Evolutionary conservation across 2,113 vertebrate species (phyloP), one percentile per base, ranked within the genome.

Genomic region (Opisthocomus hoazin): DNA sequence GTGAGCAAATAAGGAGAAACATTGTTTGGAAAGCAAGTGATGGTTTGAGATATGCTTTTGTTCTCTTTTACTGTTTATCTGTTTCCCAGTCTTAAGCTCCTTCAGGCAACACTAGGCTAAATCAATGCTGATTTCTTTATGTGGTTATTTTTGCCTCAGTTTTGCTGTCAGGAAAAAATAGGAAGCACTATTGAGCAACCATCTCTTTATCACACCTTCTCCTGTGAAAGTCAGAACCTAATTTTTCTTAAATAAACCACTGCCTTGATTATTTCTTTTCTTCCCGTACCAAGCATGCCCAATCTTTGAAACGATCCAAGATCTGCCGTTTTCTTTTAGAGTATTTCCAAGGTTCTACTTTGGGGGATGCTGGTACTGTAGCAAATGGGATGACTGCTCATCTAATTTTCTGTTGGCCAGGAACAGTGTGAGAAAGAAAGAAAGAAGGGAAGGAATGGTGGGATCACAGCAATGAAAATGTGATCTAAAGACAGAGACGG

Each of bases 71-170:
- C 37, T 78, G 51, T 89, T 94, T 84, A 84, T 70, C 69, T 91
- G 22, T 32, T 73, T 89, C 57, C 46, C 46, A 89, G 3, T 75
- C 79, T 69, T 64, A 70, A 82, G 39, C 12, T 93, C 32, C 58
- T 77, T 81, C 75, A 87, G 56, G 89, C n/a, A 94, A 81, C 83
- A 87, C 9, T 15, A 51, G n/a, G 26, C n/a, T 94, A 90, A 95
- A 94, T 90, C 76, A 90, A 66, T 1, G 0, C 10, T 32, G 41
- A 88, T 83, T 79, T 83, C 63, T 90, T 92, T 90, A 69, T 83
- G 54, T 73, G 20, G 15, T 88, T 64, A 83, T 94, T 88, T 95
- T 76, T 73, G 18, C 51, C 17, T 83, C 21, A 73, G 41, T 93
- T 95, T 85, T 92, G 11, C 43, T 85, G 29, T 41, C 4, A 17